Conservation (phyloP, 2,113 vertebrate genomes). For the Lota lota region DNA sequence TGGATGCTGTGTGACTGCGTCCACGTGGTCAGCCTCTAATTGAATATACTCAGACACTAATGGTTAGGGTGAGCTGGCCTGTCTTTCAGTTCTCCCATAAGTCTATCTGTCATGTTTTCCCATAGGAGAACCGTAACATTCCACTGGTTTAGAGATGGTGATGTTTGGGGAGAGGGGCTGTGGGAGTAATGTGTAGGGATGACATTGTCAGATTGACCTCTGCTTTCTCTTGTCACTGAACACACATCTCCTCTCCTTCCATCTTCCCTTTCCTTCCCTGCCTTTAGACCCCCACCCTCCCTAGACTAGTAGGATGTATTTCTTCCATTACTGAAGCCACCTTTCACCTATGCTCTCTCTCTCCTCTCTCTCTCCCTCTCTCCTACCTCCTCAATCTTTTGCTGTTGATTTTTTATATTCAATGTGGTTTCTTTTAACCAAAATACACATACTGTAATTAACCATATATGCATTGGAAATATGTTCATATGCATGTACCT, state of each 20-base stretch:
- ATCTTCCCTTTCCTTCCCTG: background rate
- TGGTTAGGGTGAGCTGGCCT: too few relatives aligned
- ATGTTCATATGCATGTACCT: too few relatives aligned
- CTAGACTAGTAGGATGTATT: background rate
- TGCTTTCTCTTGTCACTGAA: constrained; percentile 13
- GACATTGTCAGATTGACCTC: constrained; percentile 37
- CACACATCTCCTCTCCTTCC: constrained; percentile 9
- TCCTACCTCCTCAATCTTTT: background rate
- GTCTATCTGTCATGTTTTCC: too few relatives aligned
- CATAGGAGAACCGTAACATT: too few relatives aligned
- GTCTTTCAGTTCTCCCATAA: background rate
- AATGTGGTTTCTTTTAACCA: background rate
- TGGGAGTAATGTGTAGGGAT: constrained; percentile 6
- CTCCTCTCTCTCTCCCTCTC: background rate
- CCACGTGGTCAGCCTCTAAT: too few relatives aligned
- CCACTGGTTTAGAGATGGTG: background rate
- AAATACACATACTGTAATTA: too few relatives aligned
- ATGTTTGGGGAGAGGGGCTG: background rate
- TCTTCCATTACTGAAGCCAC: background rate
- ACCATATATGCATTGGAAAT: too few relatives aligned
- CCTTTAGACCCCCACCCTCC: too few relatives aligned
- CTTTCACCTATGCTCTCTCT: background rate
- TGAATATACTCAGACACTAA: too few relatives aligned
- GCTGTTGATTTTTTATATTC: background rate
- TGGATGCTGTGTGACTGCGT: too few relatives aligned